Percentiles rank a stretch among this genome's conserved stretches.
phyloP scores from a whole-genome alignment of 2,888 invertebrate species.

The Ophion ventricosus region DNA sequence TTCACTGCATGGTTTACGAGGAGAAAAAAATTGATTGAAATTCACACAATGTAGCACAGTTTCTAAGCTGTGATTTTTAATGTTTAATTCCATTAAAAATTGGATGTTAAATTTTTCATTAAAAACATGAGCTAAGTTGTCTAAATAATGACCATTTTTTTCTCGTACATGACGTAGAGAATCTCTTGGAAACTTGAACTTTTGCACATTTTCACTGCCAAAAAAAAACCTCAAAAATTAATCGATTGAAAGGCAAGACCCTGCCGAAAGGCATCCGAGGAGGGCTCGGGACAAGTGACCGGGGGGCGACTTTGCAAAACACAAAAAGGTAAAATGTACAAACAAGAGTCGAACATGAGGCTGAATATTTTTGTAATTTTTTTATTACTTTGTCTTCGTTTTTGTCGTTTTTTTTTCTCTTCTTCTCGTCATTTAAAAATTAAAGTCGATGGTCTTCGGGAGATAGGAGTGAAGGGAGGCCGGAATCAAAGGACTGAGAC shows the following conservation, averaged over 20 bases:
- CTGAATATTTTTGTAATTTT: constrained; percentile 69
- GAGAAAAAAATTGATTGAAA: not conserved
- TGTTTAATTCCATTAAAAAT: not conserved
- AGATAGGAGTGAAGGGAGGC: constrained; percentile 37
- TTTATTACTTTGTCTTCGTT: constrained; percentile 69
- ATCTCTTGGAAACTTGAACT: not conserved
- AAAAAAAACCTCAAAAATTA: not conserved
- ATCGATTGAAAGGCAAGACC: not conserved
- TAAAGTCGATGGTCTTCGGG: constrained; percentile 49
- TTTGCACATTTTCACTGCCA: not conserved
- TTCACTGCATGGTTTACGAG: not conserved
- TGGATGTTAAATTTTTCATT: not conserved
- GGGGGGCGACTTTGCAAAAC: constrained; percentile 7
- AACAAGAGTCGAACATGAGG: constrained; percentile 45
- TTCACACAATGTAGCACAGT: not conserved
- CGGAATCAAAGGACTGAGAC: constrained; percentile 41
- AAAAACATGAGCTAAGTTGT: not conserved
- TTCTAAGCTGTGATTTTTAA: not conserved
- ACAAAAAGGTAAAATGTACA: constrained; percentile 32
- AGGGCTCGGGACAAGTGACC: constrained; percentile 21
- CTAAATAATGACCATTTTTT: not conserved
- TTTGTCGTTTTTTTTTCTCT: constrained; percentile 62
- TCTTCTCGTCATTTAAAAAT: constrained; percentile 64
- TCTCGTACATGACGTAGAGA: not conserved
- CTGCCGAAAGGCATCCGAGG: not conserved